Base-by-base conservation (phyloP, 1,140 invertebrate species). In the Zaprionus camerounensis region DNA sequence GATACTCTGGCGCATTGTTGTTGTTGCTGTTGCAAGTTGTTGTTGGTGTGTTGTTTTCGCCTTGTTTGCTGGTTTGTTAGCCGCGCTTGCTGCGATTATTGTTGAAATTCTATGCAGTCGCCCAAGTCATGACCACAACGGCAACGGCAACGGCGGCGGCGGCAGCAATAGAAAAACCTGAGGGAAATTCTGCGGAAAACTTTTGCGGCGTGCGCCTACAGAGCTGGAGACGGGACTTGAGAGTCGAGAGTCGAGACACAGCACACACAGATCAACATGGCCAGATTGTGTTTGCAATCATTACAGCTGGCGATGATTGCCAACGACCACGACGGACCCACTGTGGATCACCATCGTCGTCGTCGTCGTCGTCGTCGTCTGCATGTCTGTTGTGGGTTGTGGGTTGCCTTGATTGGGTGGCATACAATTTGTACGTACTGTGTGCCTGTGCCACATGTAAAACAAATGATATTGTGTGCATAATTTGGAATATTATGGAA, bases 11-110 rank as follows among this genome's bases (percentile, higher is more conserved):
- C 55, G 56, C 28, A 15, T 46, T 44, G 36, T 44, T 66, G 53
- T 46, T 57, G 64, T 57, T 76, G 41, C 65, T 71, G 79, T 49
- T 74, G 72, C 44, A 28, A 66, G 78, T 49, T 69, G 77, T 80
- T 77, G 83, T 75, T 65, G 58, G 17, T 70, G 81, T 78, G 83
- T 81, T 88, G 84, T 88, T 88, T 87, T 87, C 84, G 84, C 84
- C 85, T 87, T 90, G 85, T 90, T 90, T 90, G 85, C 85, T 88
- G 83, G 80, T 88, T 90, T 88, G 85, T 90, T 90, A 85, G 85
- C 71, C 81, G 85, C 84, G 85, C 84, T 81, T 63, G 74, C 75
- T 69, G 85, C 85, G 81, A 88, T 84, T 88, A 90, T 90, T 80
- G 64, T 84, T 88, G 81, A 88, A 88, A 87, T 87, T 87, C 84